A percentile compares a stretch with the other conserved stretches of the same genome.
Evolutionary conservation across 1,140 invertebrate species (phyloP).

Genomic region (Teleopsis dalmanni): DNA sequence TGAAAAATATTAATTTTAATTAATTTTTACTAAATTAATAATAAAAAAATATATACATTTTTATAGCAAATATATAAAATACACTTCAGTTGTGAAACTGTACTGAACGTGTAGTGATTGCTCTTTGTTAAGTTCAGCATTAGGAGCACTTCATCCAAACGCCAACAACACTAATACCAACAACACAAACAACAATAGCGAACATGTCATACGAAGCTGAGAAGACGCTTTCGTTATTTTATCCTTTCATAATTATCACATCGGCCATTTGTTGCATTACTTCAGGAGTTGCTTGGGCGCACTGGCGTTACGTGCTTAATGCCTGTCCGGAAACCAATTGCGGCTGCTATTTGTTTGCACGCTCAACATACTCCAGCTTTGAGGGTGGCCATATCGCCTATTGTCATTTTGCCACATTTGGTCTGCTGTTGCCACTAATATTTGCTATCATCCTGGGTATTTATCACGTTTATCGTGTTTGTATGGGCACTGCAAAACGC

Average conservation of each 20-base stretch:
- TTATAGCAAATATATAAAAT: too few relatives aligned
- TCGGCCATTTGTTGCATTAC: slow-evolving; percentile 50
- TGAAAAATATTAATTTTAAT: too few relatives aligned
- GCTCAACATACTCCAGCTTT: slow-evolving; percentile 52
- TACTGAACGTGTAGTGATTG: too few relatives aligned
- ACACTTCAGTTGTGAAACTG: too few relatives aligned
- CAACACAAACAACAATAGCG: neutral
- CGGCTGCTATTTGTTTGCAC: slow-evolving; percentile 60
- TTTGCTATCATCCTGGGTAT: slow-evolving; percentile 51
- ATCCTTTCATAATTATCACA: slow-evolving; percentile 46
- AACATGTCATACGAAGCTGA: slow-evolving; percentile 46
- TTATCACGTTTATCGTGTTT: slow-evolving; percentile 61
- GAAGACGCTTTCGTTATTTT: slow-evolving; percentile 48
- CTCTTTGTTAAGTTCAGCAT: too few relatives aligned
- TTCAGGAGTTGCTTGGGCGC: slow-evolving; percentile 53
- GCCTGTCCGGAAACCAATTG: slow-evolving; percentile 56
- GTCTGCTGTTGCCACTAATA: slow-evolving; percentile 49
- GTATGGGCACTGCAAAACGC: slow-evolving; percentile 50
- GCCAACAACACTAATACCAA: too few relatives aligned
- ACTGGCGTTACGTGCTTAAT: slow-evolving; percentile 59
- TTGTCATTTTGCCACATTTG: slow-evolving; percentile 56
- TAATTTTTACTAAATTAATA: too few relatives aligned
- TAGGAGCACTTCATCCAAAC: too few relatives aligned
- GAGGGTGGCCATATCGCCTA: slow-evolving; percentile 57
- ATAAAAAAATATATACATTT: too few relatives aligned